These are phyloP conservation scores for Nothocercus julius DNA, from an alignment of 2,113 vertebrate genomes.

Conservation along the genomic window DNA sequence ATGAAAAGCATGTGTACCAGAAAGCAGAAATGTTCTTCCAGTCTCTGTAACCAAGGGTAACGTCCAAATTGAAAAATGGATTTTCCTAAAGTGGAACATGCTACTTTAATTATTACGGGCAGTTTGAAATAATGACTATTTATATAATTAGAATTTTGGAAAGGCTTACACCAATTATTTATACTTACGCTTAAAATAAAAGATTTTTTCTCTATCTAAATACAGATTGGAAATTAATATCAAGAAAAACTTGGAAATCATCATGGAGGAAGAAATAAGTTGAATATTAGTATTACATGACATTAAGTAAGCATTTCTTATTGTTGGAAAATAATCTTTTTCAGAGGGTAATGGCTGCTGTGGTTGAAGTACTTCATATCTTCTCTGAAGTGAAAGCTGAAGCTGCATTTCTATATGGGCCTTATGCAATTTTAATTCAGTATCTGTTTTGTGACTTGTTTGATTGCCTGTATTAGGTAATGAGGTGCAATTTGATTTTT, in stretches of 20 bases:
- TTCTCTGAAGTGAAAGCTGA: not conserved
- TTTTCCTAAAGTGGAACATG: slow-evolving; percentile 62
- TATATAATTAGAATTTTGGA: slow-evolving; percentile 72
- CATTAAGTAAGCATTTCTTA: not conserved
- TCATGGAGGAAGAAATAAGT: not conserved
- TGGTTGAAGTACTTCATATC: not conserved
- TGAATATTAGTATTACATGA: not conserved
- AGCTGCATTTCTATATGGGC: not conserved
- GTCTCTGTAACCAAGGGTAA: slow-evolving; percentile 26
- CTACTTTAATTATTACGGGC: slow-evolving; percentile 68
- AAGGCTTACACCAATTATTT: slow-evolving; percentile 46
- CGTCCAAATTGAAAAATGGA: slow-evolving; percentile 37
- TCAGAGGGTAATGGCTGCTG: not conserved
- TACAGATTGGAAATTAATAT: slow-evolving; percentile 20
- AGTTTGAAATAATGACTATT: slow-evolving; percentile 63
- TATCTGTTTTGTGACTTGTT: not conserved
- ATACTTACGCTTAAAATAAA: not conserved
- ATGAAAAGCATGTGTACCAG: slow-evolving; percentile 70
- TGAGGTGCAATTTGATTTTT: not conserved
- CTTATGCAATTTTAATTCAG: not conserved
- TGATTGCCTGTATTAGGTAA: not conserved
- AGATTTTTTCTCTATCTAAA: not conserved
- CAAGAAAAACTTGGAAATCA: not conserved
- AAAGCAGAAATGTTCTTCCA: slow-evolving; percentile 34
- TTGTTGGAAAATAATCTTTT: slow-evolving; percentile 16